These are phyloP conservation scores for Poecile montanus DNA, from an alignment of 2,797 vertebrate species.

Conservation along the genomic window DNA sequence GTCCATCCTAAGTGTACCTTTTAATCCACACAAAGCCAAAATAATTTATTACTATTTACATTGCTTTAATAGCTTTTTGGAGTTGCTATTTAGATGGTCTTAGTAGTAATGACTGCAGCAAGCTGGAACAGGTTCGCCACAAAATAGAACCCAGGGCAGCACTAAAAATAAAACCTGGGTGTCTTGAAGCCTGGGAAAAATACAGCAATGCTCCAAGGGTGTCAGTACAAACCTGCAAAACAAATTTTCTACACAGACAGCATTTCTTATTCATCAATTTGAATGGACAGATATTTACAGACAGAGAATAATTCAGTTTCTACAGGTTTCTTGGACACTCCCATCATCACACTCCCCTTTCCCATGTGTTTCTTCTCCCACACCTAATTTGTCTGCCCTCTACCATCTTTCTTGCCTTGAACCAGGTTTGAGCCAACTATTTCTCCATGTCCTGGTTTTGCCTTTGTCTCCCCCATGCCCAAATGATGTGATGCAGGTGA, in stretches of 20 bases:
- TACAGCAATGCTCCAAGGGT: not conserved
- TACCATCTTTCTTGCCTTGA: not conserved
- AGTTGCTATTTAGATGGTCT: not conserved
- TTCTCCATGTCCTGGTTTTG: not conserved
- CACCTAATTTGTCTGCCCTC: not conserved
- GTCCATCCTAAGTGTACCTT: not conserved
- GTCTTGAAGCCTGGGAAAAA: constrained; percentile 36
- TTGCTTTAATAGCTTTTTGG: not conserved
- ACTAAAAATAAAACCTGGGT: constrained; percentile 39
- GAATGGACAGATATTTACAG: not conserved
- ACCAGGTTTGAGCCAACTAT: not conserved
- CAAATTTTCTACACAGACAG: not conserved
- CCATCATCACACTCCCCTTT: not conserved
- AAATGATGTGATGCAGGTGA: accelerated
- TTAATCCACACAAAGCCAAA: not conserved
- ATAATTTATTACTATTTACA: not conserved
- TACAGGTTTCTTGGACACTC: not conserved
- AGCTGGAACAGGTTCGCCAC: not conserved
- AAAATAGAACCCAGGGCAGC: constrained; percentile 19
- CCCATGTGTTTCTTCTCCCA: not conserved
- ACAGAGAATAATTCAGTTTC: not conserved
- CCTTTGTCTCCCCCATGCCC: not conserved
- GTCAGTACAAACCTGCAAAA: not conserved
- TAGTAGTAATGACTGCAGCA: constrained; percentile 12
- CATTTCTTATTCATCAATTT: not conserved